Base-by-base conservation (phyloP, 2,888 invertebrate genomes). In the Lepidonotus clava region DNA sequence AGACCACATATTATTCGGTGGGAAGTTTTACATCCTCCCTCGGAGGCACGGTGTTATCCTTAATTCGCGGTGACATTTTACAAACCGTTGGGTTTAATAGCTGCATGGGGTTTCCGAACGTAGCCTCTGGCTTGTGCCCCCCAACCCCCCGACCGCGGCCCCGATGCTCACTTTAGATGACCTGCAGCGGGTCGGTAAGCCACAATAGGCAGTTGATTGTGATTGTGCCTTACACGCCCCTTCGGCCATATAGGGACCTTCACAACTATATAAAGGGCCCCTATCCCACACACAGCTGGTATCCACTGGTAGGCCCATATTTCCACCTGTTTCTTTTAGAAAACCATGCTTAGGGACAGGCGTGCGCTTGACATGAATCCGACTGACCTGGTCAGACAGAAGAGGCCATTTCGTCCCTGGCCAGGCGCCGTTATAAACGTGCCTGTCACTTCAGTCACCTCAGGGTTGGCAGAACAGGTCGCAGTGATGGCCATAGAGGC, bases 201-300 rank as follows among this genome's bases (percentile, higher is more conserved):
- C 76, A 76, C 76, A 76, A 76, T 76, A 76, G 76, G 76, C 38
- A 34, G 76, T 4, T 76, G 76, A 76, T 76, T 76, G 76, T 76
- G 76, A 76, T 76, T 76, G 76, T 34, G 76, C 38, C n/a, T 28
- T n/a, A 2, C 36, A 11, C 36, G 38, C 51, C 51, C 51, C 11
- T 51, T 21, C 11, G 21, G 51, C 51, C 51, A 14, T 51, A 21
- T 11, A n/a, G n/a, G n/a, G n/a, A n/a, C n/a, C n/a, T n/a, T n/a
- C n/a, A n/a, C n/a, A n/a, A n/a, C n/a, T n/a, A n/a, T n/a, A n/a
- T n/a, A n/a, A n/a, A n/a, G n/a, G n/a, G n/a, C n/a, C n/a, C n/a
- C n/a, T n/a, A n/a, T n/a, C n/a, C n/a, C n/a, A n/a, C n/a, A n/a
- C n/a, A n/a, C n/a, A n/a, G n/a, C n/a, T n/a, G n/a, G n/a, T n/a